Percentiles rank a stretch among this genome's conserved stretches.
These are phyloP conservation scores for Falco peregrinus DNA, from an alignment of 2,797 vertebrate genomes.

Conservation along the genomic window DNA sequence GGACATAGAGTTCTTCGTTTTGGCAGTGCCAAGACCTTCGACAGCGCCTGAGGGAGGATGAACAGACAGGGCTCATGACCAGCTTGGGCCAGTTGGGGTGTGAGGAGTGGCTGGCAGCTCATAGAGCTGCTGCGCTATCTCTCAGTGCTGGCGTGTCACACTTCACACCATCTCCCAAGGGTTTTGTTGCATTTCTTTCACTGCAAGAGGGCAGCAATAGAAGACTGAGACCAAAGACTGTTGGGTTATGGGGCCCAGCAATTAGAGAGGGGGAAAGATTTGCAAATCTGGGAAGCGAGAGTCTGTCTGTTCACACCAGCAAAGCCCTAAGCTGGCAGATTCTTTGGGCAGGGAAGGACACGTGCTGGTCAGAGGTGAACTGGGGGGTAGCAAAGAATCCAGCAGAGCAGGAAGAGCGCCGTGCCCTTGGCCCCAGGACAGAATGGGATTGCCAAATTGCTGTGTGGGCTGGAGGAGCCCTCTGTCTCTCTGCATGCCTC, in stretches of 20 bases:
- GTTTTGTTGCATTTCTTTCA: neutral
- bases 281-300: neutral
- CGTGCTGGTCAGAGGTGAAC: neutral
- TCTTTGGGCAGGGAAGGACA: neutral
- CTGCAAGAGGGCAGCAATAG: neutral
- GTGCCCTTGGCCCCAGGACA: neutral
- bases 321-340: neutral
- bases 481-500: neutral
- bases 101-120: neutral
- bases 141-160: neutral
- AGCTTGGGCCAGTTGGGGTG: neutral
- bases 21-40: neutral
- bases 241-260: neutral
- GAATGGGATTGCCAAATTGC: neutral
- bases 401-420: neutral
- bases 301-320: neutral
- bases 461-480: neutral
- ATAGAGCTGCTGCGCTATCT: neutral
- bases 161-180: neutral
- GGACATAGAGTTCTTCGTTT: neutral
- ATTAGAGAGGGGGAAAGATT: neutral
- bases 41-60: neutral
- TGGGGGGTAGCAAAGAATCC: slow-evolving; percentile 1
- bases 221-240: neutral
- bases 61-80: neutral